phyloP scores from a whole-genome alignment of 2,113 vertebrate genomes.

The Hippocampus barbouri region DNA sequence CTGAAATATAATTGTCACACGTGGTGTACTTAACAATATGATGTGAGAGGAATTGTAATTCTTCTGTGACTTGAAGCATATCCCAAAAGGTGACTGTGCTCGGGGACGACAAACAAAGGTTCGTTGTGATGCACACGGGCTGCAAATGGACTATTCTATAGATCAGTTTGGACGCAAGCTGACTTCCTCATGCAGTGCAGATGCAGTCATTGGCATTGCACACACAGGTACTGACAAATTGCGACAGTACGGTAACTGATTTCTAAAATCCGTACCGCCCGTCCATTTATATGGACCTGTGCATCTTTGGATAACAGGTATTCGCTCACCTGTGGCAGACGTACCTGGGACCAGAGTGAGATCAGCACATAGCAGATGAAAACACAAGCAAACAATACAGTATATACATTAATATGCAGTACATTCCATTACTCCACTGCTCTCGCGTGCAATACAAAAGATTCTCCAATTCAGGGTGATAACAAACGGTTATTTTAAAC shows the following conservation, averaged over 20 bases:
- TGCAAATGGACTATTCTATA: slow-evolving; percentile 30
- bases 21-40: not conserved
- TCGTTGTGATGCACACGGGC: slow-evolving; percentile 9
- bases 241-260: too few relatives aligned
- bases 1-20: not conserved
- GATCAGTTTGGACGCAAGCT: not conserved
- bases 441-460: not conserved
- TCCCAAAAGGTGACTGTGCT: not conserved
- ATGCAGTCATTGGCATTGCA: not conserved
- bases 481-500: not conserved
- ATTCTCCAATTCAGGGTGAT: not conserved
- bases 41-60: not conserved
- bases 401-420: not conserved
- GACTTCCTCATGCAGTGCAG: not conserved
- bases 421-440: not conserved
- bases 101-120: slow-evolving; percentile 26
- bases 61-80: not conserved
- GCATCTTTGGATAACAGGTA: not conserved
- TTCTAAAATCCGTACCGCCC: not conserved
- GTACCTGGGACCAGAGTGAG: not conserved
- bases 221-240: not conserved
- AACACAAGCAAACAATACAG: not conserved
- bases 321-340: not conserved
- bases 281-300: not conserved
- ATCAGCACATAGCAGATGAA: not conserved